phyloP scores from a whole-genome alignment of 2,888 invertebrate genomes.

The Barypeithes pellucidus region DNA sequence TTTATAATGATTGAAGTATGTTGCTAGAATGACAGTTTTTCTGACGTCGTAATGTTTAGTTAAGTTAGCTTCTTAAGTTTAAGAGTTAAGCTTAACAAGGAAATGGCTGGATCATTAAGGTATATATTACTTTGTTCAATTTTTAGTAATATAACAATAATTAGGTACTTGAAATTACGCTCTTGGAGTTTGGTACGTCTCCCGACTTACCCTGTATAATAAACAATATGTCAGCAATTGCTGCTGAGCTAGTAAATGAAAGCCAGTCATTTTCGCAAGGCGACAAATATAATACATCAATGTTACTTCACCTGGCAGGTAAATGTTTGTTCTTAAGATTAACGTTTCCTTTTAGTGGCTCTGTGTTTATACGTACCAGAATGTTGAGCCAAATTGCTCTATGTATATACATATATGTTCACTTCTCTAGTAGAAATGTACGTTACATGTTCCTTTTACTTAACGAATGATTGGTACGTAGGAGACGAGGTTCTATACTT shows the following conservation, averaged over 20 bases:
- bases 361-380: constrained; percentile 38
- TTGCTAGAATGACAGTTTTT: too few species aligned
- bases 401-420: constrained; percentile 26
- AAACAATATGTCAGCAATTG: constrained; percentile 22
- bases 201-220: too few species aligned
- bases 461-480: constrained; percentile 2
- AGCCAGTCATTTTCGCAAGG: constrained; percentile 41
- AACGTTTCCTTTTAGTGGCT: constrained; percentile 50
- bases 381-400: constrained; percentile 38
- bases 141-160: too few species aligned
- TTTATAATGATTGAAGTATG: background rate
- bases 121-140: too few species aligned
- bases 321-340: constrained; percentile 50
- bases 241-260: constrained; percentile 22
- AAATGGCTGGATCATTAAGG: too few species aligned
- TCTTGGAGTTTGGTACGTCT: too few species aligned
- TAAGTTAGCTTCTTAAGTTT: too few species aligned
- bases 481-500: background rate
- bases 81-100: too few species aligned
- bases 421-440: constrained; percentile 11
- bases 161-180: too few species aligned
- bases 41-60: too few species aligned
- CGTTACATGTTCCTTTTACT: constrained; percentile 7
- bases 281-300: constrained; percentile 49
- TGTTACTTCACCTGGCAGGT: constrained; percentile 46